Evolutionary conservation across 2,113 vertebrate genomes (phyloP).

Genomic region (Ondatra zibethicus): DNA sequence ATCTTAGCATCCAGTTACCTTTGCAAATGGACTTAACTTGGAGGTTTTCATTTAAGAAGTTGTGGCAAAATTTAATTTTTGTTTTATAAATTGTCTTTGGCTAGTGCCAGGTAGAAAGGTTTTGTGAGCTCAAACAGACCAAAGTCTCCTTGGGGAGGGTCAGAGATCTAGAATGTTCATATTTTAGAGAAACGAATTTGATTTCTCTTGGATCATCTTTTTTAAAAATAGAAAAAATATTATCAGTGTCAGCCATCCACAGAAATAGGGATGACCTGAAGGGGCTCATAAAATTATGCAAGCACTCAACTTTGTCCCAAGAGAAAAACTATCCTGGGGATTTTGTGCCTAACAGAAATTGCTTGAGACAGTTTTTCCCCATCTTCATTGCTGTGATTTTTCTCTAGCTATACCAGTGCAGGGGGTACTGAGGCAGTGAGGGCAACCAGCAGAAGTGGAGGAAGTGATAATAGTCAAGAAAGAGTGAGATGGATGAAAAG

Average conservation of each 20-base stretch:
- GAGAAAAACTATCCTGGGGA: neutral
- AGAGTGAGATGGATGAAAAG: too few species aligned
- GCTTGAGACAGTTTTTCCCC: neutral
- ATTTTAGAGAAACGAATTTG: neutral
- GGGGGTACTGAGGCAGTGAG: neutral
- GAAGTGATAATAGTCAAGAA: neutral
- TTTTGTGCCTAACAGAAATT: neutral
- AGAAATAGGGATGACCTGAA: neutral
- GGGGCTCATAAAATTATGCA: neutral
- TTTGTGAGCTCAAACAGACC: neutral
- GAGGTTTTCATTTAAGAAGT: conserved; percentile 44
- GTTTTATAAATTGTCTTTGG: neutral
- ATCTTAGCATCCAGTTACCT: conserved; percentile 43
- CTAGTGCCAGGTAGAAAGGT: neutral
- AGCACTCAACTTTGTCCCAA: neutral
- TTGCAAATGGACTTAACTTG: conserved; percentile 47
- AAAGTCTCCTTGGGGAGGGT: neutral
- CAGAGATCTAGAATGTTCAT: neutral
- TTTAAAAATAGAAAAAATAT: neutral
- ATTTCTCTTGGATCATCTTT: neutral
- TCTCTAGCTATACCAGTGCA: neutral
- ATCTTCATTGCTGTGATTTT: neutral
- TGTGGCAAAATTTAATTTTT: conserved; percentile 33
- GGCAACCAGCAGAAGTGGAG: neutral
- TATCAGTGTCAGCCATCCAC: neutral